These are phyloP conservation scores for Pinctada fucata DNA, from an alignment of 2,888 invertebrate species.

Conservation along the genomic window DNA sequence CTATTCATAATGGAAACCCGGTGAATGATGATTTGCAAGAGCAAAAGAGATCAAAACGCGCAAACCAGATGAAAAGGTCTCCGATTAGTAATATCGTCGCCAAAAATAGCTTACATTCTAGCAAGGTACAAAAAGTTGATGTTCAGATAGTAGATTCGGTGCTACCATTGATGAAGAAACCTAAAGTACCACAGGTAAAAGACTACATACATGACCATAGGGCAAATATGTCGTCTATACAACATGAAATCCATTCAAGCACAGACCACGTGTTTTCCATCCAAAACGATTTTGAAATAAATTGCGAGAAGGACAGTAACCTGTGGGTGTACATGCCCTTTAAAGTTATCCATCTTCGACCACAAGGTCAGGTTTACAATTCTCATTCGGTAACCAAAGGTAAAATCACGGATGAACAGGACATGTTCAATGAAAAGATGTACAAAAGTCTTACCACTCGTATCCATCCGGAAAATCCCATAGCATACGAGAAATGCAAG, in stretches of 20 bases:
- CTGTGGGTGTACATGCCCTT: constrained; percentile 55
- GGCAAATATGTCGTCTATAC: not conserved
- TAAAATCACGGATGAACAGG: constrained; percentile 28
- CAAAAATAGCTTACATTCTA: no score
- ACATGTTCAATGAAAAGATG: constrained; percentile 48
- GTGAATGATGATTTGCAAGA: no score
- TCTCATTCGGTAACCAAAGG: constrained; percentile 49
- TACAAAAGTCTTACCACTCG: constrained; percentile 38
- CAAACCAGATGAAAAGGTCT: no score
- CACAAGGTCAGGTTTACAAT: constrained; percentile 42
- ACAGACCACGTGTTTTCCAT: not conserved
- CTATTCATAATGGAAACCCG: no score
- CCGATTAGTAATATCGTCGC: no score
- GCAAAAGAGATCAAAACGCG: no score
- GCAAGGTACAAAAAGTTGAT: no score
- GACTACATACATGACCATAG: not conserved
- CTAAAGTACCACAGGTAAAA: not conserved
- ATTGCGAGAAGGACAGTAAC: constrained; percentile 47
- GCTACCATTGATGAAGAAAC: no score
- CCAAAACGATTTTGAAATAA: constrained; percentile 52
- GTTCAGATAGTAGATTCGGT: no score
- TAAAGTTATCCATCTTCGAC: constrained; percentile 48
- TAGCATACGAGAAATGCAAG: not conserved
- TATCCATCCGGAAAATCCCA: constrained; percentile 17
- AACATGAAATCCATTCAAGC: not conserved